Evolutionary conservation across 2,797 vertebrate genomes (phyloP).

Genomic region (Cetoscarus ocellatus): DNA sequence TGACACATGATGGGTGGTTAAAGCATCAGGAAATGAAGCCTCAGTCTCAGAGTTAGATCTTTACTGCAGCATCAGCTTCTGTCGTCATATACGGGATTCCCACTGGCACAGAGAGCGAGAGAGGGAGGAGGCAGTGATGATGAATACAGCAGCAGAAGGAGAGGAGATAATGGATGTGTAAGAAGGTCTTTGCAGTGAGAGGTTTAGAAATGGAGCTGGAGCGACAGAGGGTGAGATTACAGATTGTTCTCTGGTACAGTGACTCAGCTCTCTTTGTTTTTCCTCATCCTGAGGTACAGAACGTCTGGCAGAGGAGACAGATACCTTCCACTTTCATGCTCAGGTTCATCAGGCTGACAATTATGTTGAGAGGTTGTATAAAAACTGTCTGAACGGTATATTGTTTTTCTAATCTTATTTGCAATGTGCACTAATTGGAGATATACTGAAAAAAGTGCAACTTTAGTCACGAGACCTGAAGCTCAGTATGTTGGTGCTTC

Average conservation of each 20-base stretch:
- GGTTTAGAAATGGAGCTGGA: constrained; percentile 12
- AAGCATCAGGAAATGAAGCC: constrained; percentile 40
- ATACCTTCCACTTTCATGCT: neutral
- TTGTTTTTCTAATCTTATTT: too few relatives aligned
- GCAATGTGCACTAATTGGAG: too few relatives aligned
- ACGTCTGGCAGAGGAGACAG: constrained; percentile 11
- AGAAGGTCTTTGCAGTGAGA: constrained; percentile 3
- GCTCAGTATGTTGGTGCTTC: too few relatives aligned
- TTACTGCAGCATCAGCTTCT: constrained; percentile 65
- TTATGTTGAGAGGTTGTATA: neutral
- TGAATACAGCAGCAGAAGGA: constrained; percentile 15
- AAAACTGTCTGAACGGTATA: neutral
- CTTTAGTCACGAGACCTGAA: too few relatives aligned
- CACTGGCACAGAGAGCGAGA: constrained; percentile 50
- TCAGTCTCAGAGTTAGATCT: constrained; percentile 23
- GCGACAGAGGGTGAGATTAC: constrained; percentile 3
- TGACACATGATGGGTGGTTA: constrained; percentile 39
- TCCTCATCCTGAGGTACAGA: neutral
- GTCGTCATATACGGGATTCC: constrained; percentile 75
- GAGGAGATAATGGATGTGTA: constrained; percentile 23
- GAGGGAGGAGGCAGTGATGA: constrained; percentile 5
- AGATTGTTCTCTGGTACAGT: constrained; percentile 16
- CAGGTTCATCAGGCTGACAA: neutral
- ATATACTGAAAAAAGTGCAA: too few relatives aligned
- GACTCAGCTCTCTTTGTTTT: constrained; percentile 22